A percentile compares a stretch with the other conserved stretches of the same genome.
phyloP scores from a whole-genome alignment of 2,888 invertebrate species.

The Leptinotarsa rubiginosa region DNA sequence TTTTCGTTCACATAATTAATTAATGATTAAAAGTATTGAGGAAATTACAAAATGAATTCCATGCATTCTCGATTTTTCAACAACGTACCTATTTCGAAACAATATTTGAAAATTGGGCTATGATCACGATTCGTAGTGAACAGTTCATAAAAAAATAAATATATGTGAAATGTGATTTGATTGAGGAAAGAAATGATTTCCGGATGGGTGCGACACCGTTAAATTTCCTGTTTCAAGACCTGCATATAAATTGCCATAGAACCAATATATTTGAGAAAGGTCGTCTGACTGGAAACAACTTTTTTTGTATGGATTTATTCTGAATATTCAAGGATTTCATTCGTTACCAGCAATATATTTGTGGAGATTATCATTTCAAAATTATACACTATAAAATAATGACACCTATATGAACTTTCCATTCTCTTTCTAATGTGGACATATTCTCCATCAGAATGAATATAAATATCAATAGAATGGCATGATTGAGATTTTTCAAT shows the following conservation, averaged over 20 bases:
- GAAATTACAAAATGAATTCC: too few relatives aligned
- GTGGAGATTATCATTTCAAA: background rate
- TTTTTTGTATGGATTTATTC: background rate
- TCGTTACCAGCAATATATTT: background rate
- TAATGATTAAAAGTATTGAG: too few relatives aligned
- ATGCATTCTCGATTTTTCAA: too few relatives aligned
- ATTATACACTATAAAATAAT: too few relatives aligned
- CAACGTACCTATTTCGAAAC: too few relatives aligned
- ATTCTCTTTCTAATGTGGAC: background rate
- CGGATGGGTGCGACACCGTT: background rate
- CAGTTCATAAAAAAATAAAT: too few relatives aligned
- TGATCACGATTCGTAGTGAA: too few relatives aligned
- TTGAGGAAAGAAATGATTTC: background rate
- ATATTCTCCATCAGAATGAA: background rate
- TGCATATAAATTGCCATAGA: background rate
- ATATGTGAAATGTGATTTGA: background rate
- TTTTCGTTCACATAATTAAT: too few relatives aligned
- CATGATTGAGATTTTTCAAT: constrained; percentile 50
- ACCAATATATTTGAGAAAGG: background rate
- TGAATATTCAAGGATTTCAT: background rate
- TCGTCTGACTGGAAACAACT: background rate
- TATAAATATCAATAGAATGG: background rate
- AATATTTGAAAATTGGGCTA: too few relatives aligned
- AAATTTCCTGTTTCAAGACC: constrained; percentile 9
- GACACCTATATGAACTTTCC: too few relatives aligned